Base-by-base conservation (phyloP, 2,888 invertebrate genomes). In the Drosophila rellima region DNA sequence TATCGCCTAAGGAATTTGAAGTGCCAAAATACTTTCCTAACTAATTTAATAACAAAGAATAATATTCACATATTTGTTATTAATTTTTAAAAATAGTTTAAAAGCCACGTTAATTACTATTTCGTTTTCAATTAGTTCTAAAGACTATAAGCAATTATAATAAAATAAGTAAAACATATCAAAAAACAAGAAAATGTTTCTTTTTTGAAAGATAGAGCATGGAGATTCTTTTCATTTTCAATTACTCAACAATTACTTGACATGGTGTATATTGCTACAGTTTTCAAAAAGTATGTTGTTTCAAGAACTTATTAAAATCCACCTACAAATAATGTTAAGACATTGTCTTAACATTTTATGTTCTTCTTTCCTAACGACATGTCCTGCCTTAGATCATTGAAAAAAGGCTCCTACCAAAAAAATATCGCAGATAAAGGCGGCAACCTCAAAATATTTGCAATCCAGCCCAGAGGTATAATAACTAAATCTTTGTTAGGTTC, bases 361-460 rank as follows among this genome's bases (percentile, higher is more conserved):
- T 2, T 50, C 37, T 26, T 20, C 7, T 42, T 31, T 48, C 39
- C 6, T 1, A 18, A 17, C 20, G 26, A 40, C 37, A 35, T 47
- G 50, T 8, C 55, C 37, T 26, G 54, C 33, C 63, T 40, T 31
- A 68, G 79, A 83, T 77, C 77, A 81, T 69, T 74, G 70, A 10
- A 45, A 55, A 65, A 42, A 54, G 73, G 72, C 60, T 70, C 45
- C 42, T 11, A 8, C 1, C 3, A 13, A 42, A 44, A 13, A 40
- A 29, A 57, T n/a, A 54, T 65, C 37, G 54, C 64, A 57, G 37
- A 67, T 51, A 78, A 48, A 70, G 70, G 63, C 74, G 79, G 76
- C 55, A 68, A 59, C 45, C 56, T 62, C 54, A 70, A 80, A 87
- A 80, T 84, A 84, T 84, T 82, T 82, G 80, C 74, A 48, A 54